Base-by-base conservation (phyloP, 2,797 vertebrate species). In the Denticeps clupeoides region DNA sequence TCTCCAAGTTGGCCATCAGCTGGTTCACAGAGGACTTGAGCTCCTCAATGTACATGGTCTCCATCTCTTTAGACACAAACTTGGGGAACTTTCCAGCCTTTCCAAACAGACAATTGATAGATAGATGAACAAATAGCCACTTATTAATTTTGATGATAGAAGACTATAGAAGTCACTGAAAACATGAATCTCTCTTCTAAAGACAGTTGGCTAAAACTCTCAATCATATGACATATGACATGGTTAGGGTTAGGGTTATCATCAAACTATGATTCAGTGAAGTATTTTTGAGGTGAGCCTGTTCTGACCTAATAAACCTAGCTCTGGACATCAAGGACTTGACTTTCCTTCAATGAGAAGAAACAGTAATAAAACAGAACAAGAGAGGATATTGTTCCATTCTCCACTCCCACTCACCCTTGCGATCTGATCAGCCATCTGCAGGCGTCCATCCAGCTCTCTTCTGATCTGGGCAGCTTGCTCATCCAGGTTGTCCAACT, bases 381-480 rank as follows among this genome's bases (percentile, higher is more conserved):
- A n/a, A n/a, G n/a, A n/a, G n/a, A n/a, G n/a, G n/a, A n/a, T n/a
- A n/a, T n/a, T n/a, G 3, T 27, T 18, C 28, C 7, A 27, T 44
- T 56, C 21, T 28, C 21, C 22, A 43, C 45, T 46, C 23, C 63
- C 52, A 74, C 82, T 93, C 84, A 99, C 95, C 86, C 93, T 87
- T 58, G 94, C 95, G 74, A 98, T 97, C 77, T 98, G 95, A 77
- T 99, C 95, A 6, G 95, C 95, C 95, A 99, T 98, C 76, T 99
- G 95, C 66, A 99, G 90, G 70, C 95, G 93, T 26, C 95, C 95
- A 41, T 99, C 95, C 64, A 99, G 73, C 62, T 99, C 95, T 1
- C 95, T 82, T 70, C 95, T 83, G 82, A 99, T 99, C 79, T 99
- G 95, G 3, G 95, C 95, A 8, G 95, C 95, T 73, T 99, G 95